These are phyloP conservation scores for Morinoia aosen DNA, from an alignment of 2,888 invertebrate species.

Conservation along the genomic window DNA sequence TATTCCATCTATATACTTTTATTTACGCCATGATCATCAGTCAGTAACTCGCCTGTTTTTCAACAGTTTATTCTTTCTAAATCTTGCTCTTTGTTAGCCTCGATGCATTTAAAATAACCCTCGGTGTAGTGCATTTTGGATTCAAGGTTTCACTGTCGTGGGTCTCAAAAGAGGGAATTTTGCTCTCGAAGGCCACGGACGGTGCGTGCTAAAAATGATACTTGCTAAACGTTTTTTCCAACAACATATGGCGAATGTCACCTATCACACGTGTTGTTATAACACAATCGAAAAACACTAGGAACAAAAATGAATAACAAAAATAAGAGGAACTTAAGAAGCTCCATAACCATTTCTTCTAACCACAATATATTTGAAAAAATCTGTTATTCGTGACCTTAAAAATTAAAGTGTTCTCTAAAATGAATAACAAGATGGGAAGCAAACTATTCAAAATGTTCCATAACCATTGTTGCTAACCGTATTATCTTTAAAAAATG, in stretches of 20 bases:
- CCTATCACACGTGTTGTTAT: background rate
- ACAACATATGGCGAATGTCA: background rate
- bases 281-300: background rate
- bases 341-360: background rate
- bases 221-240: background rate
- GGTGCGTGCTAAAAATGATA: background rate
- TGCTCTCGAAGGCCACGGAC: background rate
- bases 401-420: too few relatives aligned
- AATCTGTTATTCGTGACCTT: background rate
- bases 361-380: background rate
- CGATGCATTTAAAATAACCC: background rate
- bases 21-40: background rate
- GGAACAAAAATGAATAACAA: background rate
- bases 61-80: background rate
- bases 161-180: background rate
- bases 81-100: background rate
- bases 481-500: too few relatives aligned
- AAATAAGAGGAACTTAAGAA: background rate
- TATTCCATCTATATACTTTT: too few relatives aligned
- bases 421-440: too few relatives aligned
- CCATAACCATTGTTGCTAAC: too few relatives aligned
- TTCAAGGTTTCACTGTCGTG: background rate
- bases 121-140: background rate
- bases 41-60: background rate
- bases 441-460: too few relatives aligned